Percentiles rank a stretch among this genome's conserved stretches.
Evolutionary conservation across 2,888 invertebrate genomes (phyloP).

Genomic region (Diadromus collaris): DNA sequence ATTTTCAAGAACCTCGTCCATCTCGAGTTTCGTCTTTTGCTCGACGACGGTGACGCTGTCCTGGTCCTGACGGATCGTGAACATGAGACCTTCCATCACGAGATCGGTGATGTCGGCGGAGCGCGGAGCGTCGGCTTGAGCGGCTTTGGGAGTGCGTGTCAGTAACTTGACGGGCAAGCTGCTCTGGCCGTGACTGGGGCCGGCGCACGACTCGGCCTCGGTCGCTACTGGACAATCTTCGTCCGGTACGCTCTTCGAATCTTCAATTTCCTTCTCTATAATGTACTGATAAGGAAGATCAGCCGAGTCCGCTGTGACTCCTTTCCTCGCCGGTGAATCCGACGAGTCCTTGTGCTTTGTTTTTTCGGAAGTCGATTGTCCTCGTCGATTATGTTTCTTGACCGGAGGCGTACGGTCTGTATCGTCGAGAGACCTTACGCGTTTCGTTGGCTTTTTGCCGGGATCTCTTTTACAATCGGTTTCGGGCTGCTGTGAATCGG

Average conservation of each 20-base stretch:
- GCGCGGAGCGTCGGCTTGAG: slow-evolving; percentile 61
- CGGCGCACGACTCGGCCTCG: slow-evolving; percentile 17
- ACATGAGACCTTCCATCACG: slow-evolving; percentile 79
- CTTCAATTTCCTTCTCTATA: slow-evolving; percentile 74
- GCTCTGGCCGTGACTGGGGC: slow-evolving; percentile 31
- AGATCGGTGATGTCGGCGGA: slow-evolving; percentile 77
- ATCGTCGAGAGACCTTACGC: slow-evolving; percentile 2
- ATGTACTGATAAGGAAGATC: slow-evolving; percentile 75
- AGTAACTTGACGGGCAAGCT: slow-evolving; percentile 39
- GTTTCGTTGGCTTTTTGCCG: slow-evolving; percentile 1
- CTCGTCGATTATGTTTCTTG: slow-evolving; percentile 35
- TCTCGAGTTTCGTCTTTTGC: slow-evolving; percentile 76
- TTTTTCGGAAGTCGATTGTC: slow-evolving; percentile 3
- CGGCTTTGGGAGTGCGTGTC: slow-evolving; percentile 42
- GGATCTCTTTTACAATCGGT: slow-evolving; percentile 25
- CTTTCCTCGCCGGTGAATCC: slow-evolving; percentile 39
- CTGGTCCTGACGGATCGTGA: slow-evolving; percentile 76
- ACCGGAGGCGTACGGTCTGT: slow-evolving; percentile 4
- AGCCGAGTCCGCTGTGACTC: slow-evolving; percentile 53
- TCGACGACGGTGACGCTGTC: slow-evolving; percentile 76
- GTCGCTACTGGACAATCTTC: not conserved
- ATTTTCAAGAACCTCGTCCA: slow-evolving; percentile 78
- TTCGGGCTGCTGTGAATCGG: not conserved
- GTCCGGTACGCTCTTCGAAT: slow-evolving; percentile 52
- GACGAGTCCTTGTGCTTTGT: slow-evolving; percentile 18